Conservation (phyloP, 2,888 invertebrate genomes). For the Cephonodes hylas region DNA sequence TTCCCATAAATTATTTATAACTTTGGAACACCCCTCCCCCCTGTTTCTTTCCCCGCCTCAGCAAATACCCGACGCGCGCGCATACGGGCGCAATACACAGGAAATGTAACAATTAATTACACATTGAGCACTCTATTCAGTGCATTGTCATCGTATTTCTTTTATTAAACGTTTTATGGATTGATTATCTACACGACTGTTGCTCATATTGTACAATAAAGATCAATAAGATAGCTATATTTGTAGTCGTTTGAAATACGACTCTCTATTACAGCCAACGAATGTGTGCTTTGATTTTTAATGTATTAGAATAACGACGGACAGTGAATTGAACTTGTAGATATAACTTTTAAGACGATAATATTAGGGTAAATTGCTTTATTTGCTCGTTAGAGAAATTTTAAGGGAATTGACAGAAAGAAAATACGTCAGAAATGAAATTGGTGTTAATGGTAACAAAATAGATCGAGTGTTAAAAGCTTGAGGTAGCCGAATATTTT, state of each 20-base stretch:
- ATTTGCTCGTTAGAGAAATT: too few relatives aligned
- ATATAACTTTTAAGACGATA: not conserved
- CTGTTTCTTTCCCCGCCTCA: conserved; percentile 13
- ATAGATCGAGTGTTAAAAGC: too few relatives aligned
- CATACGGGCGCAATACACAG: conserved; percentile 56
- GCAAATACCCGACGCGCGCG: conserved; percentile 32
- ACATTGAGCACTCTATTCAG: conserved; percentile 59
- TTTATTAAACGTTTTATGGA: conserved; percentile 40
- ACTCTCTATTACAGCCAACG: not conserved
- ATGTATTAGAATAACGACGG: not conserved
- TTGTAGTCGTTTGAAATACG: conserved; percentile 12
- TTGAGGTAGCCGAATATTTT: too few relatives aligned
- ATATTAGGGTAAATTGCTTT: not conserved
- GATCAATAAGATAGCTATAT: conserved; percentile 24
- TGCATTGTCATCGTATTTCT: conserved; percentile 50
- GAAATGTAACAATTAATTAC: conserved; percentile 60
- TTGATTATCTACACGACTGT: conserved; percentile 32
- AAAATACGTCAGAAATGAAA: too few relatives aligned
- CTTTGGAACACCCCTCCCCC: conserved; percentile 32
- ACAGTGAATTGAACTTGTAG: not conserved
- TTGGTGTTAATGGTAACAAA: too few relatives aligned
- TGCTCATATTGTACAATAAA: conserved; percentile 25
- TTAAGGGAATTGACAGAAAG: too few relatives aligned
- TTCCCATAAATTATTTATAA: conserved; percentile 58
- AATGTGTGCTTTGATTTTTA: not conserved